Conservation (phyloP, 1,140 invertebrate species). For the Drosophila azteca region DNA sequence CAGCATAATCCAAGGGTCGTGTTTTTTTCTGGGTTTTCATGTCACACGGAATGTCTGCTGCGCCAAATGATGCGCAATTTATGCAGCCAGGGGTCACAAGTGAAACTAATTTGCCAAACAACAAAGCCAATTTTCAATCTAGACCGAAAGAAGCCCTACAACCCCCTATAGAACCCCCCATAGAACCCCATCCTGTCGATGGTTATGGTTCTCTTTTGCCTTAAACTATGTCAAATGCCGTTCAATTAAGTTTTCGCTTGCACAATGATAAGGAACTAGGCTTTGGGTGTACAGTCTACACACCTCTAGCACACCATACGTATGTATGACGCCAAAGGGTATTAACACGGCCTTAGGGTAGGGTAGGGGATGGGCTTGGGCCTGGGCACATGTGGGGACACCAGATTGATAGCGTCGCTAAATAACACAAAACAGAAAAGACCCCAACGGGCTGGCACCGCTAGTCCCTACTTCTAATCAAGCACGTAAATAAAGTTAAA, state of each 20-base stretch:
- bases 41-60: slow-evolving; percentile 51
- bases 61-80: slow-evolving; percentile 67
- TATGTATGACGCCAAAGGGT: slow-evolving; percentile 47
- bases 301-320: slow-evolving; percentile 32
- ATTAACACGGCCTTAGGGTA: slow-evolving; percentile 14
- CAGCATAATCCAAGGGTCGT: slow-evolving; percentile 49
- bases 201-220: slow-evolving; percentile 42
- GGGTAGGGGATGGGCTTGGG: background rate
- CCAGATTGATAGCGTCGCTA: slow-evolving; percentile 59
- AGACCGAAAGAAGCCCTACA: background rate
- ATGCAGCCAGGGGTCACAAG: slow-evolving; percentile 49
- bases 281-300: slow-evolving; percentile 7
- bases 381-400: slow-evolving; percentile 24
- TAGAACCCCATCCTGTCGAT: slow-evolving; percentile 6
- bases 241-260: slow-evolving; percentile 76
- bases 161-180: background rate
- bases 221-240: slow-evolving; percentile 76
- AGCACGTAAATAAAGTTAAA: slow-evolving; percentile 82
- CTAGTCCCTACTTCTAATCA: slow-evolving; percentile 67
- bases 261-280: slow-evolving; percentile 66
- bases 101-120: slow-evolving; percentile 70
- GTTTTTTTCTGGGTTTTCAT: slow-evolving; percentile 66
- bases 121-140: slow-evolving; percentile 40
- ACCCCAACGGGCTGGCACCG: slow-evolving; percentile 24
- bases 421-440: slow-evolving; percentile 50